Evolutionary conservation across 2,888 invertebrate genomes (phyloP).

Genomic region (Zygaena filipendulae): DNA sequence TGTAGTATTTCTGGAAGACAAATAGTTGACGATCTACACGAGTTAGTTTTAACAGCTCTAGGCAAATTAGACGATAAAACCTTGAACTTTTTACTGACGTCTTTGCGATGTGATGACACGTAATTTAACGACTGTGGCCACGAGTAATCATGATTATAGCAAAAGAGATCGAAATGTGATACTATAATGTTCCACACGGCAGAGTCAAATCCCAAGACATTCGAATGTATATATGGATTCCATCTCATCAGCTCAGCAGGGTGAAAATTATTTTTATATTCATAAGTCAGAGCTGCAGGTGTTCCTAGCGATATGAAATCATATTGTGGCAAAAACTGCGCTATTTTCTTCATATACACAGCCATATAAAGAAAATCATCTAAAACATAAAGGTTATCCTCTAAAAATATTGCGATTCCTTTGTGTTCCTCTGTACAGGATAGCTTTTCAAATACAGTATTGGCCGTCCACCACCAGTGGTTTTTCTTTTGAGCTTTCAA

Average conservation of each 20-base stretch:
- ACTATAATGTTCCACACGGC: slow-evolving; percentile 33
- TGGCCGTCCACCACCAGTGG: slow-evolving; percentile 48
- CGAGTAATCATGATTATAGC: slow-evolving; percentile 32
- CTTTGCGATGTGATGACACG: slow-evolving; percentile 28
- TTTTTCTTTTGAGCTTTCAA: slow-evolving; percentile 28
- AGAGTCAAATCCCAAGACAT: slow-evolving; percentile 30
- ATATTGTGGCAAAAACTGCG: slow-evolving; percentile 23
- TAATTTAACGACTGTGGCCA: slow-evolving; percentile 35
- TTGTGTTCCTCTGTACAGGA: slow-evolving; percentile 19
- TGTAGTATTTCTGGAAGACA: slow-evolving; percentile 19
- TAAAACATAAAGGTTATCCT: slow-evolving; percentile 28
- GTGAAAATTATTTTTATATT: slow-evolving; percentile 17
- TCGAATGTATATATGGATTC: slow-evolving; percentile 27
- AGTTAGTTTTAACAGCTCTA: slow-evolving; percentile 26
- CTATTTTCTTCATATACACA: slow-evolving; percentile 28
- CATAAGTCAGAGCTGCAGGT: slow-evolving; percentile 9
- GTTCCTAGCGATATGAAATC: slow-evolving; percentile 31
- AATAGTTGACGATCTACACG: slow-evolving; percentile 14
- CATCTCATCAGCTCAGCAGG: slow-evolving; percentile 25
- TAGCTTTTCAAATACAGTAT: slow-evolving; percentile 33
- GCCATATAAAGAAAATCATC: slow-evolving; percentile 38
- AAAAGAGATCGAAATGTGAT: slow-evolving; percentile 36
- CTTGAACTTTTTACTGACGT: slow-evolving; percentile 28
- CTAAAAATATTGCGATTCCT: slow-evolving; percentile 31
- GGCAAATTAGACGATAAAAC: slow-evolving; percentile 28